Base-by-base conservation (phyloP, 2,888 invertebrate species). In the Stenolophus ochropezus region DNA sequence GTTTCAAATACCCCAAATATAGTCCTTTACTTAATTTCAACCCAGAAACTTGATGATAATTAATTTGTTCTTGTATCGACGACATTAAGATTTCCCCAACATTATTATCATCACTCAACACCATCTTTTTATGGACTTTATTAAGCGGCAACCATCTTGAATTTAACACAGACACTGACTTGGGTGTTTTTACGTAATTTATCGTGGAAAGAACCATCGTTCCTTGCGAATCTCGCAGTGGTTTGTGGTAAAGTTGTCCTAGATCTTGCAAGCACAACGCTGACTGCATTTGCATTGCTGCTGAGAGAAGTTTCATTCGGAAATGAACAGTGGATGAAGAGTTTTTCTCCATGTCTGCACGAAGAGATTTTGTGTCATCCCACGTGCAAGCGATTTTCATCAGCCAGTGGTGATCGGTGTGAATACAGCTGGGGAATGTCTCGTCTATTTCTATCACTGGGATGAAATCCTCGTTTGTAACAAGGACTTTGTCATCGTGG, bases 361-460 rank as follows among this genome's bases (percentile, higher is more conserved):
- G 93, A 0, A 98, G 90, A 1, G 94, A 93, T 87, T 97, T 98
- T 4, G 97, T 96, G 87, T 98, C 98, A 86, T 98, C 97, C 99
- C 99, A 99, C 0, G 97, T 96, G 88, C 98, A 97, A 0, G 98
- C 96, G 47, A 98, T 95, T 93, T 98, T 98, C 96, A 99, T 97
- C 21, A 99, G 92, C 99, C 99, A 99, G 88, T 98, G 96, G 89
- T 98, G 96, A 90, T 99, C 99, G 83, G 94, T 94, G 88, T 97
- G 95, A 83, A 98, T 94, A 84, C 96, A 96, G 86, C 95, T 96
- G 58, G 97, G 96, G 89, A 97, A 98, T 33, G 96, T 96, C 89
- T 98, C 98, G 88, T 98, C 98, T 73, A 99, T 96, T 91, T 98
- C 98, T 86, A 99, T 96, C 82, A 98, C 96, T 0, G 99, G 99